Percentiles rank a stretch among this genome's conserved stretches.
phyloP scores from a whole-genome alignment of 2,888 invertebrate genomes.

The Rhagium mordax region DNA sequence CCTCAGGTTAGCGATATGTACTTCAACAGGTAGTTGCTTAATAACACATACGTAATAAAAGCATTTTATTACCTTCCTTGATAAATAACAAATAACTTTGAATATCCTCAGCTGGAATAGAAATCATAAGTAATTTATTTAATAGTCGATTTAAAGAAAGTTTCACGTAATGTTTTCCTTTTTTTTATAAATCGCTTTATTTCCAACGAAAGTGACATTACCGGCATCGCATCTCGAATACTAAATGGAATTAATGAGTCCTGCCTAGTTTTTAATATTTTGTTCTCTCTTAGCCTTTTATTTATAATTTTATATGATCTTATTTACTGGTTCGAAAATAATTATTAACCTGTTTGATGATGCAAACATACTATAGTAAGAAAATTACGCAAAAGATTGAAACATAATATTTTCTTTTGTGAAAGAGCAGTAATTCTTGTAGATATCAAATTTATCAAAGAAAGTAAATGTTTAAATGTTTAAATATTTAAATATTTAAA shows the following conservation, averaged over 20 bases:
- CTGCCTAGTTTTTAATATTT: neutral
- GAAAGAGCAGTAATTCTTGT: too few species aligned
- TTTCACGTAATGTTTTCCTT: conserved; percentile 37
- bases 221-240: conserved; percentile 1
- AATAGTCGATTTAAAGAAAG: conserved; percentile 36
- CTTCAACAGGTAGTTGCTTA: neutral
- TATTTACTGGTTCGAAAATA: too few species aligned
- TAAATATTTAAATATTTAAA: too few species aligned
- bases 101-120: conserved; percentile 27
- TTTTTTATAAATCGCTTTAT: conserved; percentile 30
- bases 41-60: conserved; percentile 28
- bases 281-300: too few species aligned
- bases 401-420: too few species aligned
- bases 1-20: conserved; percentile 19
- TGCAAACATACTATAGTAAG: too few species aligned
- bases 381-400: too few species aligned
- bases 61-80: conserved; percentile 23
- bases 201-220: conserved; percentile 36
- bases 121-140: conserved; percentile 34
- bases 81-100: conserved; percentile 31
- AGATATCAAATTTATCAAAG: too few species aligned
- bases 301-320: too few species aligned
- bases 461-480: too few species aligned
- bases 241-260: neutral
- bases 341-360: too few species aligned